These are phyloP conservation scores for Holotrichia oblita DNA, from an alignment of 1,140 invertebrate species.

Conservation along the genomic window DNA sequence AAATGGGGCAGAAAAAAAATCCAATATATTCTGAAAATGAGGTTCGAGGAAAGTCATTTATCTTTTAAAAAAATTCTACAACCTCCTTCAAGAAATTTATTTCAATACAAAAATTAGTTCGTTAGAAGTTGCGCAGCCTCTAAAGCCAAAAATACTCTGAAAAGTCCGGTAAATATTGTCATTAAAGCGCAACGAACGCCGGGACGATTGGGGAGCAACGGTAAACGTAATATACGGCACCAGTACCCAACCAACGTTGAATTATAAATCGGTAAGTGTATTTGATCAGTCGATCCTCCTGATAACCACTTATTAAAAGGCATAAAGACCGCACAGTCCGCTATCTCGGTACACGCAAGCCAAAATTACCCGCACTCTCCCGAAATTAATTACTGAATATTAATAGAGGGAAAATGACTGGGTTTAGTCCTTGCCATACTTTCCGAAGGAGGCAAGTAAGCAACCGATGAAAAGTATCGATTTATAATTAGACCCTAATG, in stretches of 20 bases:
- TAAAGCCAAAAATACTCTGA: not conserved
- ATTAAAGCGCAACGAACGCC: not conserved
- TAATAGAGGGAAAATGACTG: constrained; percentile 55
- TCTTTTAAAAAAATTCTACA: too few species aligned
- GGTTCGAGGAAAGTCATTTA: too few species aligned
- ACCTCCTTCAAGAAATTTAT: too few species aligned
- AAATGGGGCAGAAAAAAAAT: too few species aligned
- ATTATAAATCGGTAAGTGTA: constrained; percentile 47
- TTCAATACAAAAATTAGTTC: too few species aligned
- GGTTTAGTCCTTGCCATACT: constrained; percentile 55
- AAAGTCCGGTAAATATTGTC: constrained; percentile 12
- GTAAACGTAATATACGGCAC: constrained; percentile 9
- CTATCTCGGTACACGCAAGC: constrained; percentile 49
- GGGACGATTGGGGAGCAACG: not conserved
- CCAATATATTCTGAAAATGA: too few species aligned
- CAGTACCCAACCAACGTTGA: constrained; percentile 19
- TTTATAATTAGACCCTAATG: constrained; percentile 54
- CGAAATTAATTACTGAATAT: constrained; percentile 58
- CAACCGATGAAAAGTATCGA: constrained; percentile 59
- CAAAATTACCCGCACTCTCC: constrained; percentile 53
- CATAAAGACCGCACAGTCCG: constrained; percentile 49
- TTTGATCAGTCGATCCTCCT: constrained; percentile 45
- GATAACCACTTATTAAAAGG: constrained; percentile 52
- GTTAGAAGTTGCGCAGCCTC: too few species aligned
- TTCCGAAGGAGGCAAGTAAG: constrained; percentile 58